phyloP scores from a whole-genome alignment of 2,888 invertebrate species.

The Labia minor region DNA sequence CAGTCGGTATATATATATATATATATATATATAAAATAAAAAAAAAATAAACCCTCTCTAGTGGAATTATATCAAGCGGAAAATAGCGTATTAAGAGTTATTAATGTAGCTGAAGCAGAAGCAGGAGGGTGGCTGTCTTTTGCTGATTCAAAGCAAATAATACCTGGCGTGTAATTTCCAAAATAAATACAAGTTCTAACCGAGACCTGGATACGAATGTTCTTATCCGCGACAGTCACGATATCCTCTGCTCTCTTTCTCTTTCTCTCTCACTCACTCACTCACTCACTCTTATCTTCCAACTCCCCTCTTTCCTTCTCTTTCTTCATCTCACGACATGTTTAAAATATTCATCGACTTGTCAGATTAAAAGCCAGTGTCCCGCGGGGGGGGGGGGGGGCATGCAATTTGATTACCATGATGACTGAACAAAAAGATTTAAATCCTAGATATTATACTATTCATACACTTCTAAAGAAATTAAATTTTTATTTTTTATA shows the following conservation, averaged over 20 bases:
- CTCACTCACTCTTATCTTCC: no score
- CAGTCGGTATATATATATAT: no score
- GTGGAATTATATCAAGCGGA: not conserved
- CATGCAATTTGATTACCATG: not conserved
- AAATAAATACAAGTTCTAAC: not conserved
- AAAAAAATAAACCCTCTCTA: not conserved
- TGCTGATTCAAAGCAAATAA: not conserved
- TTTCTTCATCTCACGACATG: not conserved
- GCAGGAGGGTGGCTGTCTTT: not conserved
- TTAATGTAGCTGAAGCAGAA: not conserved
- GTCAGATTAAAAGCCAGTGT: conserved; percentile 17
- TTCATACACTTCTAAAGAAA: no score
- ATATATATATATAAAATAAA: not conserved
- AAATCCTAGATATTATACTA: not conserved
- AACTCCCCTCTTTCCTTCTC: no score
- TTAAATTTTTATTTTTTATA: no score
- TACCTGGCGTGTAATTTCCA: conserved; percentile 13
- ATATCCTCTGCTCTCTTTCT: not conserved
- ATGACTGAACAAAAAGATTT: not conserved
- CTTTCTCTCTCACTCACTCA: no score
- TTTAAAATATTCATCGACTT: conserved; percentile 18
- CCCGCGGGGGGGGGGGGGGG: no score
- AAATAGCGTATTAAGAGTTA: conserved; percentile 3
- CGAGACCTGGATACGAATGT: not conserved
- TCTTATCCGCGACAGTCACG: not conserved